phyloP scores from a whole-genome alignment of 2,113 vertebrate species.

The Girardinichthys multiradiatus region DNA sequence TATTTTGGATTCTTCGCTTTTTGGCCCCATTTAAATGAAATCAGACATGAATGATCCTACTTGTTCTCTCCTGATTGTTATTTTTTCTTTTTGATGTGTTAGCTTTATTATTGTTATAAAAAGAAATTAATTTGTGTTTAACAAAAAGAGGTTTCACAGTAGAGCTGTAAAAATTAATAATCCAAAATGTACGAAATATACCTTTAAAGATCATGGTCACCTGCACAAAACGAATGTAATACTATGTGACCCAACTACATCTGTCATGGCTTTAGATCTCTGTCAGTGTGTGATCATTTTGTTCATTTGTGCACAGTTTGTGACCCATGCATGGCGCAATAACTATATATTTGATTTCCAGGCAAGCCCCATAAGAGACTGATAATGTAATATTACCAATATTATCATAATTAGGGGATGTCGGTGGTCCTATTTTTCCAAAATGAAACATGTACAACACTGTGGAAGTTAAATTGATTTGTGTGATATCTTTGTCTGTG shows the following conservation, averaged over 20 bases:
- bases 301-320: constrained; percentile 55
- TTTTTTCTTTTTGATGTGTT: constrained; percentile 55
- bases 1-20: constrained; percentile 2
- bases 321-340: constrained; percentile 72
- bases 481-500: constrained; percentile 57
- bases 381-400: constrained; percentile 35
- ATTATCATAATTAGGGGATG: constrained; percentile 22
- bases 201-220: constrained; percentile 73
- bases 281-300: constrained; percentile 52
- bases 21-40: constrained; percentile 31
- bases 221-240: constrained; percentile 79
- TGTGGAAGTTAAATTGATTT: constrained; percentile 50
- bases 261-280: constrained; percentile 68
- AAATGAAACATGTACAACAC: constrained; percentile 34
- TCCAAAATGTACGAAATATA: constrained; percentile 62
- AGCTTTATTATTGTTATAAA: constrained; percentile 67
- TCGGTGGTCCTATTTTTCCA: constrained; percentile 50
- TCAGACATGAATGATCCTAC: constrained; percentile 25
- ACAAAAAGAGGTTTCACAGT: constrained; percentile 41
- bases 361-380: constrained; percentile 42
- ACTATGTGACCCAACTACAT: constrained; percentile 59
- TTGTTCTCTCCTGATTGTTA: constrained; percentile 48
- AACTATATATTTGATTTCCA: constrained; percentile 61
- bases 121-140: constrained; percentile 52
- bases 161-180: constrained; percentile 54